Base-by-base conservation (phyloP, 53 echinoderm and acorn worm genomes). In the Patiria pectinifera region DNA sequence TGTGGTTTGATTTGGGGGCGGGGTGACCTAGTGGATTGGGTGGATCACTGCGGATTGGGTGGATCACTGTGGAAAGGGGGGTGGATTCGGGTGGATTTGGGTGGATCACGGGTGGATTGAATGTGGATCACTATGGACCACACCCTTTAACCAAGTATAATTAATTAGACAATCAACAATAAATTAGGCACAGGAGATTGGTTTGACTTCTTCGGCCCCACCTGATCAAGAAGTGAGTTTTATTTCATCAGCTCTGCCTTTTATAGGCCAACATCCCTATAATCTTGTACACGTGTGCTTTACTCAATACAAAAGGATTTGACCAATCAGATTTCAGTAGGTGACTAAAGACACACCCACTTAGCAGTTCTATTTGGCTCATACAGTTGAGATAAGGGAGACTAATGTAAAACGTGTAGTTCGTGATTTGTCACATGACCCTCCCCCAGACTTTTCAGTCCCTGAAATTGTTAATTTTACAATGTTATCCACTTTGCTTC, bases 251-350 rank as follows among this genome's bases (percentile, higher is more conserved):
- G 69, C 69, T 69, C 69, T 69, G 69, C 69, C 69, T 69, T 69
- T 69, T 69, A 69, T 69, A 69, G 69, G 69, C 69, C 69, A 69
- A 69, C 69, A 69, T 69, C 69, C 69, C 69, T 69, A 69, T 69
- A 69, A 69, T 69, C 69, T 69, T 15, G 15, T 18, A 69, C 69
- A 69, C 15, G 21, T 15, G 69, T 69, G 69, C 69, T 69, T 21
- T 18, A 69, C 69, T 21, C 69, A 18, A 69, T 69, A 69, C 69
- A 69, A 69, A 21, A 69, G 15, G 69, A 15, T 3, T 69, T 69
- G 4, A 69, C 69, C 69, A 69, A 69, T 69, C 69, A 69, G 69
- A 69, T 69, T 18, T 69, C 69, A 69, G 69, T 69, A 69, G 69
- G 69, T 69, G 69, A 69, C 69, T 69, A 18, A 69, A 69, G 69